Evolutionary conservation across 2,797 vertebrate genomes (phyloP), one percentile per base, ranked within the genome.

Genomic region (Morus bassanus): DNA sequence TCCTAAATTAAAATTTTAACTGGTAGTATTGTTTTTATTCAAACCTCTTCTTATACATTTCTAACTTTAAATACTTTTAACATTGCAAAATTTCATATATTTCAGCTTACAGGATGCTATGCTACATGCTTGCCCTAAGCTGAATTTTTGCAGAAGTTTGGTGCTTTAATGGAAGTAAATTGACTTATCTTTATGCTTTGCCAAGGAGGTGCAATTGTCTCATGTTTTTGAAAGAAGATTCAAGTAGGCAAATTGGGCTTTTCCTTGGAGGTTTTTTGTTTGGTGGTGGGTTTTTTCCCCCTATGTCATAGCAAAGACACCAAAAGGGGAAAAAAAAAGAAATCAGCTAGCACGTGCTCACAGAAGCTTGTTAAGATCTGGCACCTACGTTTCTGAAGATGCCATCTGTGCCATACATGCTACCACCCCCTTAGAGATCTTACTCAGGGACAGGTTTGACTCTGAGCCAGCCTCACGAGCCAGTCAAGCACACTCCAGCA

Each of bases 381-480:
- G 76, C 76, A 94, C 69, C 73, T n/a, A 50, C 1, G 0, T 57
- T 81, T 91, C 80, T 90, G 77, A 94, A 93, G 59, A 73, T 19
- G 63, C 88, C 73, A 96, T 92, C 90, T 95, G 88, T 82, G 74
- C 69, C 86, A 75, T 23, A 56, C 17, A 1, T 41, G 76, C 72
- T 80, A 27, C 85, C 93, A 90, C 79, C 76, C 73, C 87, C 93
- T 76, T n/a, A 45, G 33, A 74, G 56, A 93, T 86, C 67, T 95
- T 89, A 82, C 61, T 95, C 91, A 91, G 0, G 2, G 65, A 35
- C 41, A 67, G 21, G 72, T 48, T 85, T 81, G 88, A 84, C 54
- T 33, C 31, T 33, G 33, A 94, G 92, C 73, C 94, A 93, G 68
- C 18, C 41, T 60, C 85, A 77, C 64, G 70, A 85, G 85, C 23